Base-by-base conservation (phyloP, 2,113 vertebrate species). In the Ptychochromis oligacanthus region DNA sequence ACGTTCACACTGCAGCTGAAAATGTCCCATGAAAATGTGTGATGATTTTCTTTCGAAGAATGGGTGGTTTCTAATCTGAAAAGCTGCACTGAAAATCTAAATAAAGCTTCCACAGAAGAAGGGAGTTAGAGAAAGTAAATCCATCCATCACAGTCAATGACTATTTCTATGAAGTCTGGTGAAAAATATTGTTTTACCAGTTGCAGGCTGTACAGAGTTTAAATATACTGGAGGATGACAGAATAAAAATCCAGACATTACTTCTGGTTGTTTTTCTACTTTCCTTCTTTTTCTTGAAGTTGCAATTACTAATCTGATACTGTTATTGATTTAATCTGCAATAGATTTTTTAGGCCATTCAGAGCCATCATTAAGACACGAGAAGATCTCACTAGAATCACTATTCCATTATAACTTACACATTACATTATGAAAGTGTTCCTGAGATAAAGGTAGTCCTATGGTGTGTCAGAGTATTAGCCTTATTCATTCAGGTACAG, bases 61-160 rank as follows among this genome's bases (percentile, higher is more conserved):
- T 20, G 5, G 28, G 13, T 5, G 20, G 13, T 55, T 65, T 59
- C 5, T 36, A 14, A 56, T 77, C 75, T 26, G 75, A 54, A 72
- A 72, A 59, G 36, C 38, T 77, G 75, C 26, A 54, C 67, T 72
- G 46, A n/a, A 72, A 54, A 72, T 54, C 67, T 72, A 72, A 72
- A 72, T 72, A 54, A 72, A 72, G 46, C 11, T 49, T 54, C 6
- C 52, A 54, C 67, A 72, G 26, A 72, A 72, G 26, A 54, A 72
- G 52, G 67, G 31, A 54, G 67, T 72, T 54, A 59, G 22, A 43
- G 56, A 40, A 8, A 24, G 40, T 15, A 24, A 72, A 34, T 72
- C 67, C 46, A 72, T 54, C 11, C 4, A 31, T 34, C 67, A 72
- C 46, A 72, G 65, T 49, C 65, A 70, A 49, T 12, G 3, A 70